These are phyloP conservation scores for Ceratosolen fusciceps DNA, from an alignment of 1,140 invertebrate species.

Conservation along the genomic window DNA sequence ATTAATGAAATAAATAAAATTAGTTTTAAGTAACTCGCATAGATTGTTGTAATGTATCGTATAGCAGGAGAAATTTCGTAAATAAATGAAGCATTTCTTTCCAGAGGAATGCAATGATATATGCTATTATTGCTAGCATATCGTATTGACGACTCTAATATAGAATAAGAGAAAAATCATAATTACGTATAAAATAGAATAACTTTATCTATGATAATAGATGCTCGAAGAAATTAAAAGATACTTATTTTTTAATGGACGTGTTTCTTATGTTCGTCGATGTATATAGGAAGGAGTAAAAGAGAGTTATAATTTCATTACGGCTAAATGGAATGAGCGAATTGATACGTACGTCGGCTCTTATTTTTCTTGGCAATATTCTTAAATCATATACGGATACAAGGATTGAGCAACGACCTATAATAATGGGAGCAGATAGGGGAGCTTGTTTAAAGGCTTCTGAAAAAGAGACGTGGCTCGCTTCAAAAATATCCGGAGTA, in stretches of 20 bases:
- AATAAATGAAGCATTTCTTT: too few species aligned
- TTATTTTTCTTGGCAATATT: neutral
- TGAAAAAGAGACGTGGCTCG: constrained; percentile 35
- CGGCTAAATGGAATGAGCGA: neutral
- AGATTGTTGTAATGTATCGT: too few species aligned
- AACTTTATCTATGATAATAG: neutral
- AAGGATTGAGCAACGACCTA: constrained; percentile 24
- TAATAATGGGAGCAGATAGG: constrained; percentile 28
- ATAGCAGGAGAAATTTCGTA: too few species aligned
- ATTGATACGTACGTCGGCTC: constrained; percentile 2
- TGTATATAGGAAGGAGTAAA: neutral
- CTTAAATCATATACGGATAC: constrained; percentile 30
- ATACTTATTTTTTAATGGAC: neutral
- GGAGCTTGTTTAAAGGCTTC: constrained; percentile 17
- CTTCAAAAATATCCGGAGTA: constrained; percentile 16
- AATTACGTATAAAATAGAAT: neutral
- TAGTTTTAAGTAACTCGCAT: too few species aligned
- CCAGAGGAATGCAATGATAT: too few species aligned
- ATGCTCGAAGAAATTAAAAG: neutral
- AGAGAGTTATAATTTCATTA: constrained; percentile 7
- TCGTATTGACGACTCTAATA: too few species aligned
- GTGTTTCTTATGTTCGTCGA: neutral
- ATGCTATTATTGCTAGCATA: too few species aligned
- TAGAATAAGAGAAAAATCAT: neutral
- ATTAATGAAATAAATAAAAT: too few species aligned